Evolutionary conservation across 2,797 vertebrate species (phyloP).

Genomic region (Gambelia wislizenii): DNA sequence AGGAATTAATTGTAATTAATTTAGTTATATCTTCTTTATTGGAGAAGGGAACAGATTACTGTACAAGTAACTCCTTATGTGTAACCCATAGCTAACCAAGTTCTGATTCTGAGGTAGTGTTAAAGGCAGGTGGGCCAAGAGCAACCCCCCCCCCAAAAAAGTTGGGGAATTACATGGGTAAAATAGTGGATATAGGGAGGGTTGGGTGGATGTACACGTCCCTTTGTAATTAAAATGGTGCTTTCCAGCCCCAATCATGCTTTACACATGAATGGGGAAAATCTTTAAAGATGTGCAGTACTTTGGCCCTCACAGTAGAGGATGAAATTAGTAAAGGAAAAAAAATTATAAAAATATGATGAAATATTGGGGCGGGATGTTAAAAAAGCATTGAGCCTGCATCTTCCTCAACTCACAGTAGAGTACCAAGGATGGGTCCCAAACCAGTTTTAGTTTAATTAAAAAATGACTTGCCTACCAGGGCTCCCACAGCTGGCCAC

Average conservation of each 20-base stretch:
- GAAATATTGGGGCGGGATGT: not conserved
- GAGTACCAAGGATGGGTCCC: no score
- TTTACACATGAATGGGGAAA: not conserved
- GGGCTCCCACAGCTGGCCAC: not conserved
- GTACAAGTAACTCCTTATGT: not conserved
- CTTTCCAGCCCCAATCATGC: not conserved
- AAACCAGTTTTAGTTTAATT: not conserved
- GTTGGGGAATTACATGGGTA: not conserved
- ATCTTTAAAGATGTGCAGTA: not conserved
- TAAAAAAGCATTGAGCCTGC: not conserved
- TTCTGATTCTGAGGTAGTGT: not conserved
- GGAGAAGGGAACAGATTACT: not conserved
- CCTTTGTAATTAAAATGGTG: not conserved
- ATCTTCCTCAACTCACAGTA: not conserved
- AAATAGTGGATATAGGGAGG: not conserved
- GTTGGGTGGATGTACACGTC: not conserved
- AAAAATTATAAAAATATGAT: not conserved
- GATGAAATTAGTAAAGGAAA: not conserved
- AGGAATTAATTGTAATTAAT: not conserved
- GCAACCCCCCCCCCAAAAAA: not conserved
- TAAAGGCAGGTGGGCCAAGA: not conserved
- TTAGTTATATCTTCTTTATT: not conserved
- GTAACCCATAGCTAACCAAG: not conserved
- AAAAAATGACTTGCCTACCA: not conserved
- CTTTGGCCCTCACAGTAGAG: not conserved